Base-by-base conservation (phyloP, 2,888 invertebrate genomes). In the Cheiracanthium punctorium region DNA sequence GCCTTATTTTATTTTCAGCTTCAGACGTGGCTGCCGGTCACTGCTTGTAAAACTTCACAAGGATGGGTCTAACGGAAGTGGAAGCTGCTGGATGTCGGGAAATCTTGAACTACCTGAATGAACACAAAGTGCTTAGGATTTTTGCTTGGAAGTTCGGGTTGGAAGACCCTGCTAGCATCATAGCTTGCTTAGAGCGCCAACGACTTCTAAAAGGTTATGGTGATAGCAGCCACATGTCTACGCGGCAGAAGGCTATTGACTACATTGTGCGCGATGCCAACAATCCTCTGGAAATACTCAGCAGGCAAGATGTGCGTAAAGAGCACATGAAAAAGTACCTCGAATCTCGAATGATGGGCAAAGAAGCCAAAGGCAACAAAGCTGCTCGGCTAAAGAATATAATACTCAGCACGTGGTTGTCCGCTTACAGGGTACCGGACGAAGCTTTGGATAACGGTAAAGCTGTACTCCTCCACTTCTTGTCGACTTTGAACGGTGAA, bases 251-350 rank as follows among this genome's bases (percentile, higher is more conserved):
- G 24, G 84, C 84, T 17, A 84, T 84, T 14, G 84, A 84, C 37
- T 84, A 84, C 73, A 84, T 84, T 12, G 84, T 84, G 0, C 79
- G 84, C 7, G 84, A 84, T 30, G 84, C 84, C 29, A 84, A 79
- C 70, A 84, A 84, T 30, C 84, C 84, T 7, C 24, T 84, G n/a
- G 84, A 84, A 37, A 84, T 84, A 7, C 64, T 84, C 1, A 84
- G 84, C 33, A 33, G 84, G 43, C 84, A 84, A 37, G 84, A 84
- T 24, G 84, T 84, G 17, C 48, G 84, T 7, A 84, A 84, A 28
- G 84, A 84, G 32, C 84, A 84, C 69, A 84, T 84, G 84, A 84
- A 84, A 41, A 84, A 84, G 58, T 84, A 84, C 58, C 69, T 84
- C 10, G 84, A 84, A 43, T 84, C 84, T n/a, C 73, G 84, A 4